Evolutionary conservation across 2,113 vertebrate genomes (phyloP).

Genomic region (Catharus fuscescens): DNA sequence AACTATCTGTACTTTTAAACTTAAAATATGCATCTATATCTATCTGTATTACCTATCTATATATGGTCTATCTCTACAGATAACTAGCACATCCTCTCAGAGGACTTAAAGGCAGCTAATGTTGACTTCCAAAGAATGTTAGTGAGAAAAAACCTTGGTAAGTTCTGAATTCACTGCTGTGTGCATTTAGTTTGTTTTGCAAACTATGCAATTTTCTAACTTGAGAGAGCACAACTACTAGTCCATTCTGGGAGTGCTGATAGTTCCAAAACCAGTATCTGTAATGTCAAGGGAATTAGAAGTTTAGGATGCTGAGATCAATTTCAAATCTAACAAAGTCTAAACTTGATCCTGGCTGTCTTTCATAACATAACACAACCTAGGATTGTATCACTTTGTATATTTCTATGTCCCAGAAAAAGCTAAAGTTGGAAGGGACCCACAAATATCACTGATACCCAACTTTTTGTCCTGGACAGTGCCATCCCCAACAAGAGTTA

Average conservation of each 20-base stretch:
- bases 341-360: background rate
- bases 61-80: background rate
- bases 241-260: background rate
- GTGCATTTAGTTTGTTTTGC: background rate
- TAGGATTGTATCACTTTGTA: accelerated
- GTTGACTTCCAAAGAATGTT: background rate
- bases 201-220: background rate
- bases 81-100: background rate
- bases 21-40: background rate
- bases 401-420: background rate
- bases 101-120: background rate
- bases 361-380: background rate
- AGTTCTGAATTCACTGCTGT: background rate
- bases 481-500: background rate
- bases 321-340: background rate
- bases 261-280: background rate
- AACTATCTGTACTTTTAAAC: background rate
- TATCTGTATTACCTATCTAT: background rate
- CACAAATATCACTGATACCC: background rate
- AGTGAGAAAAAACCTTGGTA: background rate
- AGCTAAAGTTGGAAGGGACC: background rate
- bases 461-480: background rate
- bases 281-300: background rate
- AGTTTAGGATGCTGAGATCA: background rate
- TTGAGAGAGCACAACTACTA: background rate